Evolutionary conservation across 2,113 vertebrate genomes (phyloP).

Genomic region (Lepus europaeus): DNA sequence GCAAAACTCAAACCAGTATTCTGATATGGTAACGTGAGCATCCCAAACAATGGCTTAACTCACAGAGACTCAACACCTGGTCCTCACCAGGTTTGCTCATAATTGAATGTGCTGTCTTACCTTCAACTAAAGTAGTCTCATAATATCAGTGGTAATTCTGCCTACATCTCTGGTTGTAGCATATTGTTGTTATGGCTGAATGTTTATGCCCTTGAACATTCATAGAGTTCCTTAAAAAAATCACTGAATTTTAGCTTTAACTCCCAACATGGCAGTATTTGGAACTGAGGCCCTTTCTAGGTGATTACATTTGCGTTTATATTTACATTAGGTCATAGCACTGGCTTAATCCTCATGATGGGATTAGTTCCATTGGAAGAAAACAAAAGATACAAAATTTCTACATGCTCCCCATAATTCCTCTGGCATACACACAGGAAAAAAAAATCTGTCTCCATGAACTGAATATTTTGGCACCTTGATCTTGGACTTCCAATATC

Average conservation of each 20-base stretch:
- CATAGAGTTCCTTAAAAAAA: too few species aligned
- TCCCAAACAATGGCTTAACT: too few species aligned
- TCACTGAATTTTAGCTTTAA: neutral
- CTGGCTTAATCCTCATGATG: neutral
- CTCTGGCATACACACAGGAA: neutral
- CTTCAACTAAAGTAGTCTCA: neutral
- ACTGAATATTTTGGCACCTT: neutral
- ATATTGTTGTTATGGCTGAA: neutral
- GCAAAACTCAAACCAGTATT: too few species aligned
- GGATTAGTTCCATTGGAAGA: neutral
- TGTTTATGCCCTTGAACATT: neutral
- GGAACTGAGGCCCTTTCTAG: neutral
- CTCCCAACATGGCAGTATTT: neutral
- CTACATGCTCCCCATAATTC: too few species aligned
- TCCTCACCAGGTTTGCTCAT: neutral
- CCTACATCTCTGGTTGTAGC: neutral
- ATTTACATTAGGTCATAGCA: neutral
- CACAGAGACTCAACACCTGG: too few species aligned
- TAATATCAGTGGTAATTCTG: neutral
- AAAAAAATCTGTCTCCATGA: fast-evolving
- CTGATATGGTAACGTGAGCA: too few species aligned
- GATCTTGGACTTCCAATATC: neutral
- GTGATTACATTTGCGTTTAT: neutral
- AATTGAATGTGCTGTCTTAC: neutral
- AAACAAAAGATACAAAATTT: neutral